These are phyloP conservation scores for Python bivittatus DNA, from an alignment of 2,113 vertebrate genomes.

Conservation along the genomic window DNA sequence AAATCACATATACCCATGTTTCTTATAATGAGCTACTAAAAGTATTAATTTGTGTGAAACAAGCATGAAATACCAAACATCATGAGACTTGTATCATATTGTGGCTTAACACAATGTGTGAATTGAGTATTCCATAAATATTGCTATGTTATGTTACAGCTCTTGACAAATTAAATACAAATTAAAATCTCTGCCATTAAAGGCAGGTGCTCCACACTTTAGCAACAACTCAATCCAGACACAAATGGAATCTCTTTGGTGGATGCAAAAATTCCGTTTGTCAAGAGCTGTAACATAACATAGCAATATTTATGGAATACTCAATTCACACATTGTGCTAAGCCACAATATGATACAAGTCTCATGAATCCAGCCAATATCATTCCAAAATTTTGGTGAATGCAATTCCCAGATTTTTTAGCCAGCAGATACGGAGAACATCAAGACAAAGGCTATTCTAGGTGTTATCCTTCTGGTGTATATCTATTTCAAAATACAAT, in stretches of 20 bases:
- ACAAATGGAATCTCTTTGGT: background rate
- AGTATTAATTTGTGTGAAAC: rapidly evolving
- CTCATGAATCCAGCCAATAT: too few relatives aligned
- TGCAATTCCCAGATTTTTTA: background rate
- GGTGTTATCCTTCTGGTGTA: background rate
- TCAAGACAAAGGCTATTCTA: background rate
- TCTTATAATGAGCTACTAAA: background rate
- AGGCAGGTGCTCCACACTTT: background rate
- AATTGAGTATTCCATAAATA: too few relatives aligned
- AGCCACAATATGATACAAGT: too few relatives aligned
- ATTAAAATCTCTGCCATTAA: background rate
- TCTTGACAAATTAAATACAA: background rate
- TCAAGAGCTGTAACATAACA: background rate
- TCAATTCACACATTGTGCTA: too few relatives aligned
- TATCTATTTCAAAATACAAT: too few relatives aligned
- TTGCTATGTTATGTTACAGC: background rate
- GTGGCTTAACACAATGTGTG: too few relatives aligned
- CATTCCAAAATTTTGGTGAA: background rate
- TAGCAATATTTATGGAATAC: background rate
- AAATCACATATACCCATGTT: background rate
- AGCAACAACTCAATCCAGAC: background rate
- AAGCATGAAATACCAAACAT: too few relatives aligned
- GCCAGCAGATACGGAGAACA: background rate
- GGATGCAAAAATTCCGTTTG: background rate
- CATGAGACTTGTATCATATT: background rate